Evolutionary conservation across 1,140 invertebrate genomes (phyloP).

Genomic region (Hydropsyche tenuis): DNA sequence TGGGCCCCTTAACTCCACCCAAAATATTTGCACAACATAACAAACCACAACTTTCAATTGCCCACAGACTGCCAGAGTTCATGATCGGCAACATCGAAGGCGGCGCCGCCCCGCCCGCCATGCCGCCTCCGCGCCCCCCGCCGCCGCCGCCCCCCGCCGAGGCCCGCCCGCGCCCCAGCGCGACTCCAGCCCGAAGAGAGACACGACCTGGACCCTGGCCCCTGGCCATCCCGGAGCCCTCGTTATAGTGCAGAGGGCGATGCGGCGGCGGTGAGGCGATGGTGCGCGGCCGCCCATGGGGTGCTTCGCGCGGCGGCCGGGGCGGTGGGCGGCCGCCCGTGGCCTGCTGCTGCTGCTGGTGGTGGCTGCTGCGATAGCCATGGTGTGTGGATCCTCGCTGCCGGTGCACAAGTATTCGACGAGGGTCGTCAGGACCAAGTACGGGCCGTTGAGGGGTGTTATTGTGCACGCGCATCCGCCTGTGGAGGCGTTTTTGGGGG

Average conservation of each 20-base stretch:
- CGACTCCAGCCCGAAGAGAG: neutral
- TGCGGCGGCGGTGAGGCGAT: slow-evolving; percentile 29
- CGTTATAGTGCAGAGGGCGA: slow-evolving; percentile 33
- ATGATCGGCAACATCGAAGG: no score
- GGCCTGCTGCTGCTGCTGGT: slow-evolving; percentile 60
- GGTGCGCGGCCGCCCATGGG: slow-evolving; percentile 26
- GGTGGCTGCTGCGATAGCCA: slow-evolving; percentile 52
- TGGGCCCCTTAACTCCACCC: no score
- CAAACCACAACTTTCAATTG: no score
- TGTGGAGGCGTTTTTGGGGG: slow-evolving; percentile 93
- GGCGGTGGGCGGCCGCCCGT: slow-evolving; percentile 57
- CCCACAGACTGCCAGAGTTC: no score
- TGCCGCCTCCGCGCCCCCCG: no score
- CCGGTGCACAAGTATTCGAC: slow-evolving; percentile 76
- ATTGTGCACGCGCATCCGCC: slow-evolving; percentile 77
- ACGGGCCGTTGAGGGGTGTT: slow-evolving; percentile 84
- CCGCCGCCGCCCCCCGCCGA: no score
- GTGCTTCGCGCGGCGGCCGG: slow-evolving; percentile 29
- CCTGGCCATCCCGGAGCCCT: no score
- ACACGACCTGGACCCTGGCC: neutral
- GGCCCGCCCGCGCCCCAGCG: neutral
- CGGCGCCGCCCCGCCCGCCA: no score
- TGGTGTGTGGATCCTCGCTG: slow-evolving; percentile 55
- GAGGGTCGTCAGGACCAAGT: slow-evolving; percentile 83
- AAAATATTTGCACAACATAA: no score